Base-by-base conservation (phyloP, 2,113 vertebrate genomes). In the Centropus bengalensis region DNA sequence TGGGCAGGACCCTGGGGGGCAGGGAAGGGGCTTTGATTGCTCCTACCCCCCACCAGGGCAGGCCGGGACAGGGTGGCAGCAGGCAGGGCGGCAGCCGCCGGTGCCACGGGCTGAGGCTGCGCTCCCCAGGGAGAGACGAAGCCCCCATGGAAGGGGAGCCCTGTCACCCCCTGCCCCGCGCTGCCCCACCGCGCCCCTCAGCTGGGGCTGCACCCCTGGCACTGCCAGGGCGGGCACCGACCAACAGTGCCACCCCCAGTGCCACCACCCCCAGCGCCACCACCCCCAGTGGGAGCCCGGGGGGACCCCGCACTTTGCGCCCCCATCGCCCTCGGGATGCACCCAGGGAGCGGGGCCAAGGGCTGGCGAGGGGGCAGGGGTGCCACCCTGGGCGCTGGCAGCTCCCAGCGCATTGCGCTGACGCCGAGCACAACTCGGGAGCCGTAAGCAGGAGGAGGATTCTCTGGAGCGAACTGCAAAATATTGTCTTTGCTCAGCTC, bases 61-160 rank as follows among this genome's bases (percentile, higher is more conserved):
- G 36, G 36, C 7, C 36, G 36, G 36, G 36, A 36, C 7, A 36
- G 54, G 33, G n/a, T 13, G 44, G 80, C 44, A 64, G 76, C 22
- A 82, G 49, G 80, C 44, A 64, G 76, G 26, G 80, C 44, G 32
- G 33, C 81, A 54, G 88, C n/a, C 2, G 0, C 69, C 14, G 2
- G 21, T 79, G 79, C 66, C 0, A 2, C 1, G 10, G 64, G 54
- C 83, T 59, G 52, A 55, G 60, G 86, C 87, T 4, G 1, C 80
- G 49, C 64, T 88, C 87, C 74, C 82, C 38, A 30, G 66, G 73
- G 89, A 83, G 71, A 93, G 96, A 96, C 94, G 94, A 86, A 88
- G 94, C 94, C 95, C 89, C 97, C 97, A 78, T 98, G 97, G 98
- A 98, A 97, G 97, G 98, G 76, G 86, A 89, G 79, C 86, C 47